phyloP scores from a whole-genome alignment of 2,797 vertebrate species.

The Kryptolebias ocellatus region DNA sequence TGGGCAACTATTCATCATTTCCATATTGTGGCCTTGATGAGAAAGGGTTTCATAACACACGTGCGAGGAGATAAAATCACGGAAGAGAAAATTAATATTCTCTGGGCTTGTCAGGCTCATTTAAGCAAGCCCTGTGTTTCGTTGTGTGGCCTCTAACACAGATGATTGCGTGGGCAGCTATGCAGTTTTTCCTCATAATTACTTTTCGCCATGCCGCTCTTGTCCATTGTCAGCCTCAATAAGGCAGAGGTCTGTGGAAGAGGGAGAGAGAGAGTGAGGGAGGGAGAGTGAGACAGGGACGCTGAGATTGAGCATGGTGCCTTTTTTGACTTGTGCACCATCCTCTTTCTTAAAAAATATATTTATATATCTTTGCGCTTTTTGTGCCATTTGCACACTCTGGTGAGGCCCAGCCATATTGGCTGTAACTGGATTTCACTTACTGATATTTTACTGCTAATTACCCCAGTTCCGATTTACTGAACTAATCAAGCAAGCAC shows the following conservation, averaged over 20 bases:
- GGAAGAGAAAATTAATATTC: slow-evolving; percentile 75
- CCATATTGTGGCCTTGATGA: slow-evolving; percentile 61
- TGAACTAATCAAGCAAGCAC: slow-evolving; percentile 40
- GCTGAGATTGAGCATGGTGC: slow-evolving; percentile 38
- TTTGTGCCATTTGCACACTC: slow-evolving; percentile 8
- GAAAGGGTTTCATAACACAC: slow-evolving; percentile 69
- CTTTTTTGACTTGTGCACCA: slow-evolving; percentile 2
- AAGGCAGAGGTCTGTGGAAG: slow-evolving; percentile 52
- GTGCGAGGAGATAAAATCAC: slow-evolving; percentile 66
- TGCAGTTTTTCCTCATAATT: slow-evolving; percentile 79
- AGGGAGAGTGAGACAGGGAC: slow-evolving; percentile 38
- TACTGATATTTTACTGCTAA: slow-evolving; percentile 37
- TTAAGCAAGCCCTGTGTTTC: slow-evolving; percentile 70
- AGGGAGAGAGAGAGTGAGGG: slow-evolving; percentile 36
- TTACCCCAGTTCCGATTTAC: slow-evolving; percentile 44
- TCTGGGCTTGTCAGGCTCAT: slow-evolving; percentile 70
- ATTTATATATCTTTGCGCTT: neutral
- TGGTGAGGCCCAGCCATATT: neutral
- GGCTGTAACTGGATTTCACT: slow-evolving; percentile 14
- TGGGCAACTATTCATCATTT: slow-evolving; percentile 54
- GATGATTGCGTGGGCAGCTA: slow-evolving; percentile 77
- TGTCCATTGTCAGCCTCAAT: slow-evolving; percentile 78
- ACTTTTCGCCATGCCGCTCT: slow-evolving; percentile 67
- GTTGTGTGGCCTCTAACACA: slow-evolving; percentile 72
- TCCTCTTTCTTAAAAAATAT: slow-evolving; percentile 17